These are phyloP conservation scores for Athalia rosae DNA, from an alignment of 2,888 invertebrate genomes.

Conservation along the genomic window DNA sequence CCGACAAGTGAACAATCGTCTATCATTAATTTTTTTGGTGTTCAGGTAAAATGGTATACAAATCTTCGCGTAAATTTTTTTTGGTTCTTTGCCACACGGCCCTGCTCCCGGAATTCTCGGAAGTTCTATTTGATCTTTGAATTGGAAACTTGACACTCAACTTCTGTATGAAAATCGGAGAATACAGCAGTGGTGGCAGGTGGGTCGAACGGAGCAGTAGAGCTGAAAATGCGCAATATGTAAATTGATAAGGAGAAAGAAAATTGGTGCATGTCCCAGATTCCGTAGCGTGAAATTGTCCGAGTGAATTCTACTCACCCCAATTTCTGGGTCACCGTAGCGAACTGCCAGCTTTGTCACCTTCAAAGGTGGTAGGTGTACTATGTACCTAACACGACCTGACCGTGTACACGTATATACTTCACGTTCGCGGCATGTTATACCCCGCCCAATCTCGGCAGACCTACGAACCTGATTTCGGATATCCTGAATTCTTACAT, in stretches of 20 bases:
- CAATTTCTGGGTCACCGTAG: not conserved
- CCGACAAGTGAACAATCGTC: no score
- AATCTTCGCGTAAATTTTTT: no score
- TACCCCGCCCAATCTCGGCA: not conserved
- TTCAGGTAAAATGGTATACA: no score
- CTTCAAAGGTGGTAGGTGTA: not conserved
- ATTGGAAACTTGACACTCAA: not conserved
- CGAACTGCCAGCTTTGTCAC: slow-evolving; percentile 14
- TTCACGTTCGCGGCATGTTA: slow-evolving; percentile 13
- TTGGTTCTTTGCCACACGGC: no score
- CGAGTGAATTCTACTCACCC: slow-evolving; percentile 19
- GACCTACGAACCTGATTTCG: not conserved
- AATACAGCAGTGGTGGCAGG: no score
- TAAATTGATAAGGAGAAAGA: slow-evolving; percentile 21
- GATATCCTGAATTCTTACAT: slow-evolving; percentile 4
- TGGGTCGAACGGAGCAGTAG: not conserved
- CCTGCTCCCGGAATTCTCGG: no score
- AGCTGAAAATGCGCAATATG: slow-evolving; percentile 27
- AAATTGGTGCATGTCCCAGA: slow-evolving; percentile 11
- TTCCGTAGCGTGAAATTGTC: slow-evolving; percentile 30
- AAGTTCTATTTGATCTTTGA: no score
- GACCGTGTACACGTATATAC: slow-evolving; percentile 6
- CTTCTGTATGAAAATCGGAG: not conserved
- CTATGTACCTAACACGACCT: slow-evolving; percentile 2
- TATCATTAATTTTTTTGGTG: no score